Base-by-base conservation (phyloP, 1,140 invertebrate species). In the Drosophila ercepeae region DNA sequence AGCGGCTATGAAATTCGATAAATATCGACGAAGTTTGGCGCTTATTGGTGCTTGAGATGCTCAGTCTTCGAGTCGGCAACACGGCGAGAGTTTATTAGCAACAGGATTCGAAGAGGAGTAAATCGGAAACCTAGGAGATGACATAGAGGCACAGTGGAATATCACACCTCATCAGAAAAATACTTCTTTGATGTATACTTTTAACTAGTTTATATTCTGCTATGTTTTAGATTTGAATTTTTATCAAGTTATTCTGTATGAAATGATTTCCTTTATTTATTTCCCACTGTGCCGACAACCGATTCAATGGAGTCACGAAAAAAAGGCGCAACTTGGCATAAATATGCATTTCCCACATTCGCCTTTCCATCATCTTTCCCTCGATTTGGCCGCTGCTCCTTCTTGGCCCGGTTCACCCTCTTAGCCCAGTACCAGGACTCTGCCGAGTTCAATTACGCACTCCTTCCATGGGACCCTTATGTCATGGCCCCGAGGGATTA, bases 1-100 rank as follows among this genome's bases (percentile, higher is more conserved):
- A 75, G 44, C 44, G 82, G 82, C 74, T 88, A 88, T 75, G 83
- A 75, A 88, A 88, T 78, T 88, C 82, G 82, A 88, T 88, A 88
- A 88, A 88, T 88, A 88, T 88, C 82, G 82, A 65, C 77, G 69
- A 84, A 88, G 82, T 82, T 86, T 86, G 71, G 63, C 49, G 72
- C 41, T 75, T 75, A 74, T 78, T 77, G 53, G 60, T 41, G 54
- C 54, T 60, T 36, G 51, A 57, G n/a, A 45, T n/a, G 18, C 58
- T 42, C 45, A 41, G 64, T 75, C 42, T 41, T 58, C n/a, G 51
- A 63, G 44, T 48, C 34, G 32, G 51, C 46, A 54, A 52, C 36
- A 25, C 45, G 45, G 53, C 16, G 61, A 58, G 81, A 86, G 82
- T 84, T 84, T 84, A 84, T 84, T 84, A 84, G 84, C 78, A 75